phyloP scores from a whole-genome alignment of 2,113 vertebrate species.

The Lipophrys pholis region DNA sequence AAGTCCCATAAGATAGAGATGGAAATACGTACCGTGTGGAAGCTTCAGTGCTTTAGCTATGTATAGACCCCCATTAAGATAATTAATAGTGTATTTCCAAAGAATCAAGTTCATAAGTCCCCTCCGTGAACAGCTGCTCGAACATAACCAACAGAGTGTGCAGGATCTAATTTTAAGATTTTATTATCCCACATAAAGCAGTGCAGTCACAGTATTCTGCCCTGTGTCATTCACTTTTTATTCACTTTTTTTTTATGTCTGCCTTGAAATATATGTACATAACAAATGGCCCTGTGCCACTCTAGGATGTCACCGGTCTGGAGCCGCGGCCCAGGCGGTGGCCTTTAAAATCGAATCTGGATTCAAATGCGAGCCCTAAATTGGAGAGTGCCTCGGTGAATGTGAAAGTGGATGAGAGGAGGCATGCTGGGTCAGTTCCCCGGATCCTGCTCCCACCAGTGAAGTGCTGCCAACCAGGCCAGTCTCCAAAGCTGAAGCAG shows the following conservation, averaged over 20 bases:
- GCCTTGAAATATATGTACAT: slow-evolving; percentile 5
- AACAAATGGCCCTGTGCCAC: slow-evolving; percentile 3
- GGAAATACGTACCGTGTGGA: too few relatives aligned
- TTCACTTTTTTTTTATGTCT: not conserved
- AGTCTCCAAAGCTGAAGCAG: slow-evolving; percentile 19
- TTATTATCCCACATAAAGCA: not conserved
- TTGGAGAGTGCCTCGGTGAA: slow-evolving; percentile 27
- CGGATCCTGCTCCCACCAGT: slow-evolving; percentile 33
- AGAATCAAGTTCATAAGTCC: too few relatives aligned
- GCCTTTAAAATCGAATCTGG: slow-evolving; percentile 32
- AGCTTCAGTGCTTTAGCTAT: too few relatives aligned
- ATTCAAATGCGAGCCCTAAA: slow-evolving; percentile 33
- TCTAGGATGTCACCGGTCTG: not conserved
- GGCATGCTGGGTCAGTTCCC: slow-evolving; percentile 57
- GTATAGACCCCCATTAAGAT: too few relatives aligned
- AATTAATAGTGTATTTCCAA: too few relatives aligned
- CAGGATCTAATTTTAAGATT: not conserved
- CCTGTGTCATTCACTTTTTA: not conserved
- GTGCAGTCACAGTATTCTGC: not conserved
- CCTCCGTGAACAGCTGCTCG: too few relatives aligned
- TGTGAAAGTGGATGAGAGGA: slow-evolving; percentile 24
- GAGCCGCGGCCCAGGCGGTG: slow-evolving; percentile 7
- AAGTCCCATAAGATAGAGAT: too few relatives aligned
- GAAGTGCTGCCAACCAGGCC: slow-evolving; percentile 62
- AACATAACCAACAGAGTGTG: too few relatives aligned